Conservation (phyloP, 2,888 invertebrate genomes). For the Myathropa florea region DNA sequence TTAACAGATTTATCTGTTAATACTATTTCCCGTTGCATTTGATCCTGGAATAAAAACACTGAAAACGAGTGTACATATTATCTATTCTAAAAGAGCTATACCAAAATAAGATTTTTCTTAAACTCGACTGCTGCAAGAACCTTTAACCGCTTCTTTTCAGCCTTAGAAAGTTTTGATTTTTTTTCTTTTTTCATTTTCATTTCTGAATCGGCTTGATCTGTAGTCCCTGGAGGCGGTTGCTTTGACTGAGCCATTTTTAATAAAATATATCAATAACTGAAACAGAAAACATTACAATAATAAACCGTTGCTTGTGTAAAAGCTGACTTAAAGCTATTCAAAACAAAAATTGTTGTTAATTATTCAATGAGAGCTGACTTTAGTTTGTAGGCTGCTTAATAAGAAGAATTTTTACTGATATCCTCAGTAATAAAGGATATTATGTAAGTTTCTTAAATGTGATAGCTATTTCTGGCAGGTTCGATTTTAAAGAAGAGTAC, state of each 20-base stretch:
- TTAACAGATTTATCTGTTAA: conserved; percentile 74
- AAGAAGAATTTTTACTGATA: no score
- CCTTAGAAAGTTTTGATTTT: conserved; percentile 17
- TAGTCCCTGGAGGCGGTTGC: background rate
- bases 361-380: no score
- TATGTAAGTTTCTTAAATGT: no score
- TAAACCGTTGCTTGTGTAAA: no score
- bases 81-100: background rate
- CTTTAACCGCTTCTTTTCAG: conserved; percentile 12
- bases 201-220: no score
- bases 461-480: no score
- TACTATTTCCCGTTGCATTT: conserved; percentile 75
- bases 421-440: no score
- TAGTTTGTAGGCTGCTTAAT: no score
- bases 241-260: background rate
- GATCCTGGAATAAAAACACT: conserved; percentile 72
- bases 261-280: background rate
- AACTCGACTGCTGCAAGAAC: conserved; percentile 1
- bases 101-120: conserved; percentile 31
- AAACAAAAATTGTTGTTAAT: no score
- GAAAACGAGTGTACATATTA: background rate
- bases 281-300: background rate
- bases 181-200: background rate
- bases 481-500: no score
- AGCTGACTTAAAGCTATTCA: no score